Evolutionary conservation across 30 jellyfish, hydroid and myxozoan species (phyloP).

Genomic region (Turritopsis dohrnii): DNA sequence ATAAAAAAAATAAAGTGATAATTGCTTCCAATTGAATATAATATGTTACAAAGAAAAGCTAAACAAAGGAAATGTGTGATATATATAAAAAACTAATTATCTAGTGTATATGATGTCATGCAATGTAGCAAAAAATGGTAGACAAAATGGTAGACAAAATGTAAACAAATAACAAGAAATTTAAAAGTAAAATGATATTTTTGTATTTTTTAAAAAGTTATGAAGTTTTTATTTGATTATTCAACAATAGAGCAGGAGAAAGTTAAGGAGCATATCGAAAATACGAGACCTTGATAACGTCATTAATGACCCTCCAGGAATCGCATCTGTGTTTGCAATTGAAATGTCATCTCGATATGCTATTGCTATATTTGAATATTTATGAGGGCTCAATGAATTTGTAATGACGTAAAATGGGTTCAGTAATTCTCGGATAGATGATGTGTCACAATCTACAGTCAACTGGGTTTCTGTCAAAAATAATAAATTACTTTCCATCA

Average conservation of each 20-base stretch:
- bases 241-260: background rate
- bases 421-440: background rate
- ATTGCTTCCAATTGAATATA: too few species aligned
- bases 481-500: constrained; percentile 5
- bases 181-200: too few species aligned
- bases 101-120: too few species aligned
- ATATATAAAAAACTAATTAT: too few species aligned
- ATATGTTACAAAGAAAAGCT: too few species aligned
- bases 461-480: constrained; percentile 28
- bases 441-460: background rate
- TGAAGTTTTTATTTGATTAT: too few species aligned
- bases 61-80: too few species aligned
- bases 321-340: background rate
- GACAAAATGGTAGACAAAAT: too few species aligned
- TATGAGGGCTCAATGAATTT: background rate
- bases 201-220: too few species aligned
- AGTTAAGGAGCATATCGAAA: background rate
- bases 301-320: background rate
- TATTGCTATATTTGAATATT: background rate
- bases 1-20: too few species aligned
- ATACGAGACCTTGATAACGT: background rate
- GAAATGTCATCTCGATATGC: constrained; percentile 1
- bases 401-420: background rate
- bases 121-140: too few species aligned
- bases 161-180: too few species aligned